A percentile compares a stretch with the other conserved stretches of the same genome.
Evolutionary conservation across 2,797 vertebrate species (phyloP).

Genomic region (Masticophis lateralis): DNA sequence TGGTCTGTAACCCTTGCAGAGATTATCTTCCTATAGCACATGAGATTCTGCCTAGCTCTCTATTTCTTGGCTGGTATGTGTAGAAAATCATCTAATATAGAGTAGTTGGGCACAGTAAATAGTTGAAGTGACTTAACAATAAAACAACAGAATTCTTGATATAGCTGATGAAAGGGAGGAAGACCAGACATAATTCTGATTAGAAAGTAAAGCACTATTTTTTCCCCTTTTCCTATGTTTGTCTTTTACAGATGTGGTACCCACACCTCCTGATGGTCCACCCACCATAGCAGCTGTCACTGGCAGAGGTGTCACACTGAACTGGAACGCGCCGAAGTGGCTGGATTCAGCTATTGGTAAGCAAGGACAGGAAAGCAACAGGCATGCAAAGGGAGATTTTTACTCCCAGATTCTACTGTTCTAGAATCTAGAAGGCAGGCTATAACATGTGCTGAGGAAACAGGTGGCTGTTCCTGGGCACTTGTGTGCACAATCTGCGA

Average conservation of each 20-base stretch:
- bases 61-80: neutral
- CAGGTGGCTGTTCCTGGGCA: neutral
- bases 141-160: neutral
- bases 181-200: neutral
- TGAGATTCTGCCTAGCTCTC: neutral
- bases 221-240: neutral
- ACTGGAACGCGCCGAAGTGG: constrained; percentile 90
- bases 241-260: constrained; percentile 84
- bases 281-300: constrained; percentile 85
- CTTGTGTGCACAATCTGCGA: neutral
- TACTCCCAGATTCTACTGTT: neutral
- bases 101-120: neutral
- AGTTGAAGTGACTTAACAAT: neutral
- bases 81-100: neutral
- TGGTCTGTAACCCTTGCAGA: neutral
- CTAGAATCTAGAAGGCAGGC: neutral
- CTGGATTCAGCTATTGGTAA: constrained; percentile 93
- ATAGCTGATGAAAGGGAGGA: neutral
- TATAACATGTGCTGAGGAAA: neutral
- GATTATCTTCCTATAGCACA: neutral
- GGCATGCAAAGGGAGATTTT: neutral
- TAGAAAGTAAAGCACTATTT: neutral
- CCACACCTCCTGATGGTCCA: constrained; percentile 89
- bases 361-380: neutral
- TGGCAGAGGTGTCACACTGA: constrained; percentile 84